Evolutionary conservation across 2,113 vertebrate genomes (phyloP).

Genomic region (Typhlomys cinereus): DNA sequence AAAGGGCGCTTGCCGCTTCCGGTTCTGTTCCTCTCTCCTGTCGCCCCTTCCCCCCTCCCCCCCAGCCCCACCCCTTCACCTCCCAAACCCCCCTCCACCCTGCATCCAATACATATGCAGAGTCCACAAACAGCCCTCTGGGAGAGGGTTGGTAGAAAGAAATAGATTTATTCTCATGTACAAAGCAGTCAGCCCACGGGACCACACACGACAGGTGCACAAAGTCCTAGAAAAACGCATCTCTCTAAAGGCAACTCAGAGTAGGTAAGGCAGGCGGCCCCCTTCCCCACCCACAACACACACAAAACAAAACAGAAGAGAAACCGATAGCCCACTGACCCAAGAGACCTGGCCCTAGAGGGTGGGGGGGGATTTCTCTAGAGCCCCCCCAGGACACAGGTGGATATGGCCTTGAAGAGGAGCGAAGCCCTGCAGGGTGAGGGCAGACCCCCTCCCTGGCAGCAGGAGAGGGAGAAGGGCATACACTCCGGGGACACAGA

Average conservation of each 20-base stretch:
- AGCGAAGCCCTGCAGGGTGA: slow-evolving; percentile 36
- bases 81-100: too few relatives aligned
- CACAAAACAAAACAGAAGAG: slow-evolving; percentile 63
- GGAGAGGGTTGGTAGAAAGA: slow-evolving; percentile 72
- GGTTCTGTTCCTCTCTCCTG: too few relatives aligned
- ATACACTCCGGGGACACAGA: background rate
- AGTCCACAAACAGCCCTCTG: slow-evolving; percentile 30
- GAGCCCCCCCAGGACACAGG: slow-evolving; percentile 20
- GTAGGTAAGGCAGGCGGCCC: slow-evolving; percentile 79
- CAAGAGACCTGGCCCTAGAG: background rate
- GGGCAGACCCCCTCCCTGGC: slow-evolving; percentile 43
- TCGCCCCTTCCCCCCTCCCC: too few relatives aligned
- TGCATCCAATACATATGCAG: background rate
- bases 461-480: background rate
- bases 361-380: slow-evolving; percentile 35
- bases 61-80: too few relatives aligned
- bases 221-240: slow-evolving; percentile 72
- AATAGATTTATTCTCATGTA: slow-evolving; percentile 78
- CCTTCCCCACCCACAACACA: slow-evolving; percentile 64
- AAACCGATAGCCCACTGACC: slow-evolving; percentile 29
- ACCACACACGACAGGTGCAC: slow-evolving; percentile 74
- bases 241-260: slow-evolving; percentile 80
- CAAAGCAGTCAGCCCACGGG: slow-evolving; percentile 73
- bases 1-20: background rate
- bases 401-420: slow-evolving; percentile 77